Conservation (phyloP, 2,888 invertebrate genomes). For the Lysandra bellargus region DNA sequence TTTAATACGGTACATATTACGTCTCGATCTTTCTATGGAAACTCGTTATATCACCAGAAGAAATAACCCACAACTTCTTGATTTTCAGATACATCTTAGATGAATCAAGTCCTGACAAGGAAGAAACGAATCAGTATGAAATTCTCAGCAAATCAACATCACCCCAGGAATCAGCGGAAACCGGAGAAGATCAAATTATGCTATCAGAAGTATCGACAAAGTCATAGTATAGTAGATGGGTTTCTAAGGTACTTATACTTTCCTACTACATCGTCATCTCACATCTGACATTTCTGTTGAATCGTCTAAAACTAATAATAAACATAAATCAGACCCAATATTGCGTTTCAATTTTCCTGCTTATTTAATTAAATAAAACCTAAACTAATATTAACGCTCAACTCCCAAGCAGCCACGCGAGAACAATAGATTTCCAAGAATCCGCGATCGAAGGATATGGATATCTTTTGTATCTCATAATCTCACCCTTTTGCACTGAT, state of each 20-base stretch:
- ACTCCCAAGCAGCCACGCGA: no score
- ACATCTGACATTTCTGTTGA: neutral
- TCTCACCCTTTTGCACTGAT: neutral
- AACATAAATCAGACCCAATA: neutral
- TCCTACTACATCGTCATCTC: neutral
- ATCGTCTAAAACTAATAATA: neutral
- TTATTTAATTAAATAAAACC: neutral
- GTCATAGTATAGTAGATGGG: constrained; percentile 10
- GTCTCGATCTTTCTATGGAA: no score
- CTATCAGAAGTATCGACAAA: neutral
- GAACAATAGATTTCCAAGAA: no score
- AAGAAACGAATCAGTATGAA: constrained; percentile 78
- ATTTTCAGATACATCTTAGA: constrained; percentile 79
- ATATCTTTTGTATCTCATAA: no score
- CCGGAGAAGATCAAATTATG: neutral
- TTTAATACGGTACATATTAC: no score
- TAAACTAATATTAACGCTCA: no score
- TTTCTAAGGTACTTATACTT: neutral
- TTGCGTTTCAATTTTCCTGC: neutral
- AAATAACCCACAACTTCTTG: neutral
- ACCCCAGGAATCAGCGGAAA: neutral
- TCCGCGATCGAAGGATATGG: no score
- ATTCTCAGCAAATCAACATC: constrained; percentile 77
- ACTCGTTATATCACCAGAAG: neutral
- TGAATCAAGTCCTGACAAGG: constrained; percentile 81